phyloP scores from a whole-genome alignment of 2,797 vertebrate genomes.

The Cryptoblepharus egeriae region DNA sequence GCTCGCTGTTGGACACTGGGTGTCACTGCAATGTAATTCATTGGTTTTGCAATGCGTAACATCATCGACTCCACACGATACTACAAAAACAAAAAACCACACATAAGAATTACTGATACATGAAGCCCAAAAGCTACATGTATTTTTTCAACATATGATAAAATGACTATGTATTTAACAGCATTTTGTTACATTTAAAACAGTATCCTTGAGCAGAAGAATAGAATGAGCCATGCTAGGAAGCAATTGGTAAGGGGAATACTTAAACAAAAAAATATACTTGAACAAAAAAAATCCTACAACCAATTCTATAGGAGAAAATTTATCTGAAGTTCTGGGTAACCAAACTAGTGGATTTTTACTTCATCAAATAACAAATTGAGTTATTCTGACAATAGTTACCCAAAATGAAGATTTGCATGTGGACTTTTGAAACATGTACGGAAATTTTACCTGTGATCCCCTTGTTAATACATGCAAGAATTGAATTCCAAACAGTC shows the following conservation, averaged over 20 bases:
- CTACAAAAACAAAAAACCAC: constrained; percentile 75
- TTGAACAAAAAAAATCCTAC: not conserved
- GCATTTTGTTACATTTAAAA: not conserved
- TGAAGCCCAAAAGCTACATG: rapidly evolving
- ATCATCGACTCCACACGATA: constrained; percentile 99
- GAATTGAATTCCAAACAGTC: constrained; percentile 98
- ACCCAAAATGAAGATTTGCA: not conserved
- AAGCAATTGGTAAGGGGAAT: not conserved
- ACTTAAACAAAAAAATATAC: no score
- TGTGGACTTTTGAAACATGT: constrained; percentile 22
- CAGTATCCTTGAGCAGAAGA: not conserved
- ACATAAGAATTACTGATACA: not conserved
- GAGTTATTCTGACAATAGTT: not conserved
- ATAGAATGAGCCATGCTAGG: not conserved
- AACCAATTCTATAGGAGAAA: not conserved
- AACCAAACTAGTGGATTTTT: no score
- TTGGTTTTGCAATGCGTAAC: constrained; percentile 94
- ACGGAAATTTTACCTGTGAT: constrained; percentile 87
- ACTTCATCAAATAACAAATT: not conserved
- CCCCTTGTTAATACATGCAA: constrained; percentile 95
- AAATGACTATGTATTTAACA: no score
- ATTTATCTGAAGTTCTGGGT: no score
- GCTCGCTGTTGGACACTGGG: constrained; percentile 91
- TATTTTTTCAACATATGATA: not conserved
- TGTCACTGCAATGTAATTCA: constrained; percentile 94